These are phyloP conservation scores for Parochlus steinenii DNA, from an alignment of 2,888 invertebrate genomes.

Conservation along the genomic window DNA sequence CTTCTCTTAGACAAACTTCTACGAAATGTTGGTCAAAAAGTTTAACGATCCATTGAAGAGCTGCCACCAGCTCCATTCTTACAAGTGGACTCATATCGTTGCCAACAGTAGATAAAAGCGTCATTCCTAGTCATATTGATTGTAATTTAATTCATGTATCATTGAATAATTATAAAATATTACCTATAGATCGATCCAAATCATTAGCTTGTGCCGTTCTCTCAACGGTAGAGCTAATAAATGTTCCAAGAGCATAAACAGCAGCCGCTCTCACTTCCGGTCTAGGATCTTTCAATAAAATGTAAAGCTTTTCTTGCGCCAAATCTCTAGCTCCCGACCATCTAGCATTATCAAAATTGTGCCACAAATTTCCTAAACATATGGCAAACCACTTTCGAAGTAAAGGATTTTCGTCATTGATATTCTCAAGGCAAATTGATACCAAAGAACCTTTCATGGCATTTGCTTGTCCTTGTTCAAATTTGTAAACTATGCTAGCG, in stretches of 20 bases:
- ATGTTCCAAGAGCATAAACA: slow-evolving; percentile 88
- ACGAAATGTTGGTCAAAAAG: slow-evolving; percentile 80
- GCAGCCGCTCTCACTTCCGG: slow-evolving; percentile 90
- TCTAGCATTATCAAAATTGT: slow-evolving; percentile 68
- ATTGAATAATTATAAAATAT: too few relatives aligned
- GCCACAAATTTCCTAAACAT: slow-evolving; percentile 82
- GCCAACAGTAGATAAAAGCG: slow-evolving; percentile 57
- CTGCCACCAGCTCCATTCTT: slow-evolving; percentile 71
- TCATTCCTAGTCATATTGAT: too few relatives aligned
- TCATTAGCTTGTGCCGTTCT: slow-evolving; percentile 86
- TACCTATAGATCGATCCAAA: slow-evolving; percentile 83
- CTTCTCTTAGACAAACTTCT: slow-evolving; percentile 51
- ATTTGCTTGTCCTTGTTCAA: slow-evolving; percentile 76
- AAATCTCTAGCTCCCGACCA: slow-evolving; percentile 93
- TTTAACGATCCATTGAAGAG: slow-evolving; percentile 63
- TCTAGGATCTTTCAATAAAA: slow-evolving; percentile 57
- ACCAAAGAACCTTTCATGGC: slow-evolving; percentile 80
- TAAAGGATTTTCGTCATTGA: slow-evolving; percentile 49
- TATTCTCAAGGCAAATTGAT: slow-evolving; percentile 80
- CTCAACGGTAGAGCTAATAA: slow-evolving; percentile 67
- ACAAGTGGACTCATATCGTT: slow-evolving; percentile 81
- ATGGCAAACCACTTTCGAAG: slow-evolving; percentile 81
- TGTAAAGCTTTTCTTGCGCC: slow-evolving; percentile 89
- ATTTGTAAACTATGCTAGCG: slow-evolving; percentile 82
- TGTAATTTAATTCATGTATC: too few relatives aligned